phyloP scores from a whole-genome alignment of 1,140 invertebrate species.

The Calephelis virginiensis region DNA sequence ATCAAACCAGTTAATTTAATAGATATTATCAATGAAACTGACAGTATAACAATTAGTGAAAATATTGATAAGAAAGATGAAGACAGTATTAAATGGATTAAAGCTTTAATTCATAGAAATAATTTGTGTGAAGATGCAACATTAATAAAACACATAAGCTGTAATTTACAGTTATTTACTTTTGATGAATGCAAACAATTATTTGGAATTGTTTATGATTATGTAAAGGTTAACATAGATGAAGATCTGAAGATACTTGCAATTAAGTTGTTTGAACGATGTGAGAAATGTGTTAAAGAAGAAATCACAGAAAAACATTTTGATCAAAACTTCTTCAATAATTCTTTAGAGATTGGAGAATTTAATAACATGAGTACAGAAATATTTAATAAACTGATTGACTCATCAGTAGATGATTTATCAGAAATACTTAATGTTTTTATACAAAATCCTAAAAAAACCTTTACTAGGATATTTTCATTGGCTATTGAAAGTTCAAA shows the following conservation, averaged over 20 bases:
- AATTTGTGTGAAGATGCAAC: slow-evolving; percentile 43
- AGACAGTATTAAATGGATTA: slow-evolving; percentile 48
- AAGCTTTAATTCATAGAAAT: slow-evolving; percentile 50
- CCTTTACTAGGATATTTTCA: slow-evolving; percentile 52
- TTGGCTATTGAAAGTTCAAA: slow-evolving; percentile 55
- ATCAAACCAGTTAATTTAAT: slow-evolving; percentile 49
- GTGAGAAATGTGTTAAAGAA: slow-evolving; percentile 39
- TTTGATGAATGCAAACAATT: slow-evolving; percentile 43
- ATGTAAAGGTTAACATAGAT: slow-evolving; percentile 36
- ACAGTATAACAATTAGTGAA: slow-evolving; percentile 41
- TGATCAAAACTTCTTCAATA: slow-evolving; percentile 38
- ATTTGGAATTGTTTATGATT: slow-evolving; percentile 38
- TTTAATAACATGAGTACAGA: slow-evolving; percentile 46
- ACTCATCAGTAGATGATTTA: slow-evolving; percentile 40
- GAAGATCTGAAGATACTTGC: slow-evolving; percentile 37
- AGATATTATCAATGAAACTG: slow-evolving; percentile 53
- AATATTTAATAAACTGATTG: slow-evolving; percentile 62
- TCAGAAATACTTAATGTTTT: slow-evolving; percentile 52
- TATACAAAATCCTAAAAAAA: slow-evolving; percentile 55
- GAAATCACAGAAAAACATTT: slow-evolving; percentile 49
- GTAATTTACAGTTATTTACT: slow-evolving; percentile 47
- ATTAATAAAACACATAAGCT: slow-evolving; percentile 36
- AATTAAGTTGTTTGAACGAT: slow-evolving; percentile 49
- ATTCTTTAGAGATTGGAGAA: slow-evolving; percentile 42
- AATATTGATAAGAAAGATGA: slow-evolving; percentile 45